These are phyloP conservation scores for Euclidia mi DNA, from an alignment of 2,888 invertebrate genomes.

Conservation along the genomic window DNA sequence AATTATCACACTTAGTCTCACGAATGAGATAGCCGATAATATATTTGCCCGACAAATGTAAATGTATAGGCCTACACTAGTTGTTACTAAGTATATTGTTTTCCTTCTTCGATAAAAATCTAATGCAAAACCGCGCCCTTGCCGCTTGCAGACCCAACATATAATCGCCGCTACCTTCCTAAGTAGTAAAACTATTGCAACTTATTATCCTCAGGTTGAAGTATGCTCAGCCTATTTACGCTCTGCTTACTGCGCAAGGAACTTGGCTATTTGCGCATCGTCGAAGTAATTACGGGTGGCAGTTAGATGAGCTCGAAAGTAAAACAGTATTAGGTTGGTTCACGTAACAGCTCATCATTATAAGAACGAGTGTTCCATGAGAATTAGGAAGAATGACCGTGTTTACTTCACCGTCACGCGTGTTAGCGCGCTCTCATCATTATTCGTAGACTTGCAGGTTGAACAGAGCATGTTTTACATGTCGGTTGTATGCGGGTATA, in stretches of 20 bases:
- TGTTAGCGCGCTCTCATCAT: slow-evolving; percentile 69
- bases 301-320: slow-evolving; percentile 40
- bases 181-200: no score
- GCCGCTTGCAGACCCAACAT: no score
- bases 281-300: slow-evolving; percentile 34
- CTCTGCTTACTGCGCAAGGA: slow-evolving; percentile 21
- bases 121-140: no score
- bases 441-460: slow-evolving; percentile 84
- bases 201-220: no score
- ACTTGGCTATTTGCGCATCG: slow-evolving; percentile 16
- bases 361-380: slow-evolving; percentile 63
- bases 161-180: no score
- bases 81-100: no score
- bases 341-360: slow-evolving; percentile 63
- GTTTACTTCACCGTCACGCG: slow-evolving; percentile 83
- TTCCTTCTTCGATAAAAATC: no score
- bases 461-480: slow-evolving; percentile 58
- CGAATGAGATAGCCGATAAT: no score
- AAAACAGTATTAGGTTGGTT: slow-evolving; percentile 40
- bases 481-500: slow-evolving; percentile 22
- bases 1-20: no score
- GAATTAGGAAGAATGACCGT: slow-evolving; percentile 69
- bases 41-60: no score
- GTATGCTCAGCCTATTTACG: neutral
- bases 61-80: no score